Evolutionary conservation across 2,113 vertebrate genomes (phyloP), one percentile per base, ranked within the genome.

Genomic region (Hipposideros armiger): DNA sequence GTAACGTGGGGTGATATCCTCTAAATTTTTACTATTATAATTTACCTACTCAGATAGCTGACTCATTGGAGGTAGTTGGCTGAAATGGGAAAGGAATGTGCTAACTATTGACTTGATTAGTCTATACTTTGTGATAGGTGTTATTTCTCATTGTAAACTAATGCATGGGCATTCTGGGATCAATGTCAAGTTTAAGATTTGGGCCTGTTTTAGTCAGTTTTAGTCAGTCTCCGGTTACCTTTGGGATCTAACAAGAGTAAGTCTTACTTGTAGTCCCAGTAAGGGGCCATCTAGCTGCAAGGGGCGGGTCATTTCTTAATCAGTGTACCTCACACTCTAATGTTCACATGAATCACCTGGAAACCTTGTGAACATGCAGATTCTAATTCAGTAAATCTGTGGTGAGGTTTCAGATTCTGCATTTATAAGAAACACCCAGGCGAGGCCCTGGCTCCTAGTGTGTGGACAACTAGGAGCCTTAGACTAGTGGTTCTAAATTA

Each of bases 11-110:
- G 52, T 52, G 10, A 96, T 7, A 74, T 26, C 19, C 8, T 70
- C 42, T 32, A 62, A 58, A 76, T 81, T 52, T 91, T 15, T 64
- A 66, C 78, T 47, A 77, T 69, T 74, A 16, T 87, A n/a, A 54
- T 54, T 67, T 97, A n/a, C 3, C 64, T 88, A 93, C 22, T 86
- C 83, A 91, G 16, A 56, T 32, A 77, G 22, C 77, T 86, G 19
- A 0, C 10, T 73, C 13, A 60, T 45, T 24, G 67, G 30, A 82
- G 40, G 40, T 62, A 62, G 26, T 45, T 62, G 24, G 40, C 58
- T 62, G 26, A 62, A 60, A 62, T 24, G 72, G 28, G 26, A 95
- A 78, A 30, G 90, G 15, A 78, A 66, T 11, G 54, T 82, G 28
- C 4, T 82, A 91, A n/a, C 50, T 56, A 24, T 60, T 83, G 8